Evolutionary conservation across 2,113 vertebrate species (phyloP).

Genomic region (Ursus arctos): DNA sequence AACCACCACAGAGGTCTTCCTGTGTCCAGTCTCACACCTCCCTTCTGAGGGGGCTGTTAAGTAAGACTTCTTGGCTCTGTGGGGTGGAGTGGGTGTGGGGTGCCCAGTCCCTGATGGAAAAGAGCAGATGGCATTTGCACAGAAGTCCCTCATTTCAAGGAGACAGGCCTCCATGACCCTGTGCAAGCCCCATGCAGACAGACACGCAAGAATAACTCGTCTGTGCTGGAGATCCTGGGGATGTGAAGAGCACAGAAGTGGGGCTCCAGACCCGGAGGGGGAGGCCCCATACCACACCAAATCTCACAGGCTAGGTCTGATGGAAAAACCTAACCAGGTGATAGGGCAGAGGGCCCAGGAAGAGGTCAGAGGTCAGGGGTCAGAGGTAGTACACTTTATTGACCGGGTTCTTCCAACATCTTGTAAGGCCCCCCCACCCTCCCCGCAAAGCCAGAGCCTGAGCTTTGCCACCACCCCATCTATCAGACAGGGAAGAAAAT

Average conservation of each 20-base stretch:
- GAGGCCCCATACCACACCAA: no score
- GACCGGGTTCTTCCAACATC: slow-evolving; percentile 50
- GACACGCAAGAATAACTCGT: neutral
- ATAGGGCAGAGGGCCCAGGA: neutral
- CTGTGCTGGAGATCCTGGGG: neutral
- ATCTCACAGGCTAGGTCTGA: neutral
- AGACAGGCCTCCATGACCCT: neutral
- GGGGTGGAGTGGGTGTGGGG: fast-evolving
- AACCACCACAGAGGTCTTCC: no score
- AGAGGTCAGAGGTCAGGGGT: slow-evolving; percentile 55
- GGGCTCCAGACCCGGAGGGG: fast-evolving
- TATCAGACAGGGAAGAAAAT: neutral
- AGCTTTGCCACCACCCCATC: neutral
- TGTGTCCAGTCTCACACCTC: neutral
- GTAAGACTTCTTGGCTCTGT: neutral
- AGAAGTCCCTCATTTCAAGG: neutral
- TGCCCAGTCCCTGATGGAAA: neutral
- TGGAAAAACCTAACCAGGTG: neutral
- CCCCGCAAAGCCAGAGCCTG: neutral
- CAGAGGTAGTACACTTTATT: slow-evolving; percentile 86
- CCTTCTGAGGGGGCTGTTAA: neutral
- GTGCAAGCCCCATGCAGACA: neutral
- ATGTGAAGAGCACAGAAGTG: neutral
- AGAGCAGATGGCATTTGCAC: neutral
- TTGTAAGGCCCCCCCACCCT: neutral